A percentile compares a stretch with the other conserved stretches of the same genome.
These are phyloP conservation scores for Marasmarcha lunaedactyla DNA, from an alignment of 2,888 invertebrate genomes.

Conservation along the genomic window DNA sequence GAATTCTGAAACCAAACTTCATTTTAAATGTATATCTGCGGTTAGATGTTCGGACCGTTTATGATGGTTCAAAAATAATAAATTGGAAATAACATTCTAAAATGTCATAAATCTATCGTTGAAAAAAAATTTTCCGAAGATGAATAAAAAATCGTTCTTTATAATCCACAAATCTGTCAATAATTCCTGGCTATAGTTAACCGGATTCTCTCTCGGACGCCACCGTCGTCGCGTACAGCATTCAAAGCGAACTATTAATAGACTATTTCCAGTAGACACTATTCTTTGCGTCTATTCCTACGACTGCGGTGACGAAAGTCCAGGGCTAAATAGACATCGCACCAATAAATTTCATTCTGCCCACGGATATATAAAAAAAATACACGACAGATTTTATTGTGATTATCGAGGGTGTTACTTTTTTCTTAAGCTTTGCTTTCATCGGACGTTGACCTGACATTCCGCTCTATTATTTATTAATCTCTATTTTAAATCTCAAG, in stretches of 20 bases:
- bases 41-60: no score
- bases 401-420: slow-evolving; percentile 41
- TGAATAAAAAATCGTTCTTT: slow-evolving; percentile 13
- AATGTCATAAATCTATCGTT: not conserved
- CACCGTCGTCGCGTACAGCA: slow-evolving; percentile 4
- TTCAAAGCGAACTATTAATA: not conserved
- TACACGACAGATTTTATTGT: slow-evolving; percentile 40
- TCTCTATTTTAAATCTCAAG: slow-evolving; percentile 28
- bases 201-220: slow-evolving; percentile 28
- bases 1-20: slow-evolving; percentile 16
- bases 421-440: slow-evolving; percentile 18
- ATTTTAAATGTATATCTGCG: no score
- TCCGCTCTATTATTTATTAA: slow-evolving; percentile 38
- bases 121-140: slow-evolving; percentile 21
- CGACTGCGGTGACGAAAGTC: slow-evolving; percentile 43
- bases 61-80: not conserved
- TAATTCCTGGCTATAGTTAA: slow-evolving; percentile 32
- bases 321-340: slow-evolving; percentile 48
- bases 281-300: slow-evolving; percentile 14
- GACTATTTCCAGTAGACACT: not conserved
- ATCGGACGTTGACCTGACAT: slow-evolving; percentile 43
- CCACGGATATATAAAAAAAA: slow-evolving; percentile 38
- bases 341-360: slow-evolving; percentile 56
- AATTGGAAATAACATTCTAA: not conserved
- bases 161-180: slow-evolving; percentile 60